Evolutionary conservation across 2,797 vertebrate genomes (phyloP), one percentile per base, ranked within the genome.

Genomic region (Manis pentadactyla): DNA sequence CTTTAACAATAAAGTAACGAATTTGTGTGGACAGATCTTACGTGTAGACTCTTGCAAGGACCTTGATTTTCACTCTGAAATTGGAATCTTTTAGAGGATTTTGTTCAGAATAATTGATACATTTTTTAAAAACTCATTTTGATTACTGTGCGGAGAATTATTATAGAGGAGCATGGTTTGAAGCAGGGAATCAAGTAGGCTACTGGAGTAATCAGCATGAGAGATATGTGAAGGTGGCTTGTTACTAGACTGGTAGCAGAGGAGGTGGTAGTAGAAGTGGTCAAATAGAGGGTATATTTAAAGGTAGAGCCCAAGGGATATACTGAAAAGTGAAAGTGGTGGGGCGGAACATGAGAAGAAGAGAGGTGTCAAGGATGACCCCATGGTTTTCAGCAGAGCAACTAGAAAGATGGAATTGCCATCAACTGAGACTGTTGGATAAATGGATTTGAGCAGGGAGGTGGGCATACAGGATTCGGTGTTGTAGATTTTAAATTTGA

Each of bases 31-130:
- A 31, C 68, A 78, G 74, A 61, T 27, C 23, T 19, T 37, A 1
- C 55, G 23, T 53, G 4, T 15, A 46, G 46, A 12, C 37, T 55
- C 1, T 61, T 49, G 4, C 78, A 9, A 71, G 73, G 49, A 61
- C 55, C 90, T 79, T 46, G 64, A 18, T 64, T 82, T 96, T 94
- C 39, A 42, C 10, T 71, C 46, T 88, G 74, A 94, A 37, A n/a
- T 39, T 83, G 27, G 49, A 90, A 83, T 13, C 89, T 75, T 9
- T 49, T 74, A 17, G 25, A 94, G 39, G 18, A 63, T 79, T 87
- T 68, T 77, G 39, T 94, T 66, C 37, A 27, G 59, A 83, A 73
- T 21, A 92, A 59, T 6, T 74, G 46, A 15, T 75, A 7, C 31
- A 14, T 77, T 90, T 46, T 92, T 83, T 31, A 42, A 23, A 59